These are phyloP conservation scores for Elephantulus edwardii DNA, from an alignment of 2,113 vertebrate genomes.

Conservation along the genomic window DNA sequence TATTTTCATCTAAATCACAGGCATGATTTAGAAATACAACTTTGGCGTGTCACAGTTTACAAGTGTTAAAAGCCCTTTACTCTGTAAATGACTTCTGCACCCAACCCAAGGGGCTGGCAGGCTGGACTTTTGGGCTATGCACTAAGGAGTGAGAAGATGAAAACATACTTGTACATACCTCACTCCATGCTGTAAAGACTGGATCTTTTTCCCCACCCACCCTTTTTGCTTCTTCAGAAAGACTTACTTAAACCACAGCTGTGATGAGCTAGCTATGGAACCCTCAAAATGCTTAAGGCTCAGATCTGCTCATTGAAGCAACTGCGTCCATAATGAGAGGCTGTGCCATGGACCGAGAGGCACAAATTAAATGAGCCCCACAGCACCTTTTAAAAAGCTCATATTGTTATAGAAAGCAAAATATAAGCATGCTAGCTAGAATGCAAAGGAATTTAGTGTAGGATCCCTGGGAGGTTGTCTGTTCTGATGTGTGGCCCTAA, in stretches of 20 bases:
- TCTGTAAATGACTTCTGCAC: background rate
- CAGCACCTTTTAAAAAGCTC: background rate
- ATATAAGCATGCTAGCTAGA: slow-evolving; percentile 49
- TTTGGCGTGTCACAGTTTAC: background rate
- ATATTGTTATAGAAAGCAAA: slow-evolving; percentile 64
- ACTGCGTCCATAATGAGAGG: background rate
- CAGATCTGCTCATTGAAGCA: background rate
- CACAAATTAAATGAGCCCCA: background rate
- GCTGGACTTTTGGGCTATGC: background rate
- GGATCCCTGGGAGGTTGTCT: background rate
- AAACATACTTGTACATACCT: background rate
- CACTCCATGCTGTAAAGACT: background rate
- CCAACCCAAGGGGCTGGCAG: background rate
- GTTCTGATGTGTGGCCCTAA: background rate
- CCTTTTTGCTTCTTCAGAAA: background rate
- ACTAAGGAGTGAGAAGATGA: background rate
- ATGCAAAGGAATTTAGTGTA: slow-evolving; percentile 46
- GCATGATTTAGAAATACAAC: background rate
- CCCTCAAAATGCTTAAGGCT: background rate
- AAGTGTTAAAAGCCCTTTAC: background rate
- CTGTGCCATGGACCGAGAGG: too few species aligned
- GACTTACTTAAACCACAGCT: background rate
- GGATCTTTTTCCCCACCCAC: background rate
- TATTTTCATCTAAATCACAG: background rate
- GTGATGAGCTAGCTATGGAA: background rate